Base-by-base conservation (phyloP, 1,140 invertebrate species). In the Neelides sp. region DNA sequence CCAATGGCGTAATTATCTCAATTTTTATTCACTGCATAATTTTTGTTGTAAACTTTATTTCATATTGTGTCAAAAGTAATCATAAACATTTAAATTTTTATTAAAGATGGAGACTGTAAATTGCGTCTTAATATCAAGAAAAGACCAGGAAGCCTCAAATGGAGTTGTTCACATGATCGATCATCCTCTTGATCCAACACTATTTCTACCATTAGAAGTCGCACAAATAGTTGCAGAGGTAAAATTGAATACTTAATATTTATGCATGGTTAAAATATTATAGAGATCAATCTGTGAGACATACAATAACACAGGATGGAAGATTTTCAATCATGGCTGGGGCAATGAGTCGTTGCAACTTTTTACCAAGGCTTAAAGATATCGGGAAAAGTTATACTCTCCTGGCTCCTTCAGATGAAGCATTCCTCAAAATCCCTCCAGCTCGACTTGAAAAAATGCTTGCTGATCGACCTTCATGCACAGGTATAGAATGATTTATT, bases 161-260 rank as follows among this genome's bases (percentile, higher is more conserved):
- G 81, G 81, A 19, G 74, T 82, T 1, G 68, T 83, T 4, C 80
- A 83, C 62, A 65, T 82, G 0, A 75, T 83, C 26, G 78, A 81
- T 58, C 70, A 70, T 8, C 65, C 82, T 15, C 65, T 83, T 39
- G 75, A 77, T 48, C 80, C 78, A 0, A 69, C 74, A 13, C 37
- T 52, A 7, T 54, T 62, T 8, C 44, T 61, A 7, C 54, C 54
- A 30, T 40, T 46, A 24, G 59, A 67, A 58, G 56, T 68, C 1
- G 61, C 58, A 5, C 59, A 65, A 17, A 43, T 65, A 8, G 55
- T 66, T 17, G 52, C 59, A 3, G 55, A 63, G 37, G 65, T 67
- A 50, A 54, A 26, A 39, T 41, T 23, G 3, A 20, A n/a, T 15
- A 24, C 24, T 26, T 37, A 37, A 32, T 36, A 34, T 36, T 13